Evolutionary conservation across 1,140 invertebrate species (phyloP).

Genomic region (Drosophila gunungcola): DNA sequence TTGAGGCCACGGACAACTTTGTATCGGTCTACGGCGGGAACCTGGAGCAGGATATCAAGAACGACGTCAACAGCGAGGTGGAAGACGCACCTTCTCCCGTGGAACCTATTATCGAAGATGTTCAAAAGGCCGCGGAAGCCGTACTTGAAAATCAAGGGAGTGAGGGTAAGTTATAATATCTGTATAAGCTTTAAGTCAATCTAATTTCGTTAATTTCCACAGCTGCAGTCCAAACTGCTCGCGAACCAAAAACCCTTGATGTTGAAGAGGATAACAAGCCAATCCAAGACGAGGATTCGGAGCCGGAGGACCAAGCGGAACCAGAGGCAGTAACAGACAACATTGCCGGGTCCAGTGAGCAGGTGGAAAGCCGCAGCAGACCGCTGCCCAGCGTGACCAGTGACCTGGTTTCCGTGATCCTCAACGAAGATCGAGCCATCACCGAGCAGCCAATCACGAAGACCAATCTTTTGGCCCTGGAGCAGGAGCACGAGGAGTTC

Average conservation of each 20-base stretch:
- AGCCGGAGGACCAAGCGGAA: background rate
- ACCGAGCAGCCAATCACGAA: slow-evolving; percentile 65
- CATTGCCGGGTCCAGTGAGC: slow-evolving; percentile 9
- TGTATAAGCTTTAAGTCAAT: background rate
- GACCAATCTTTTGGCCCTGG: slow-evolving; percentile 53
- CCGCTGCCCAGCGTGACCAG: slow-evolving; percentile 58
- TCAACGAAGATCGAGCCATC: slow-evolving; percentile 65
- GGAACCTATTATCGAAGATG: slow-evolving; percentile 23
- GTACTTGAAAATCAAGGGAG: slow-evolving; percentile 10
- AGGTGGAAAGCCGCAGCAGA: slow-evolving; percentile 9
- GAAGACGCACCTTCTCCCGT: slow-evolving; percentile 42
- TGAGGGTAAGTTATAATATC: background rate
- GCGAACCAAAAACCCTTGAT: slow-evolving; percentile 61
- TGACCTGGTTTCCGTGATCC: slow-evolving; percentile 57
- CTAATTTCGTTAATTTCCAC: background rate
- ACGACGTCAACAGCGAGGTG: slow-evolving; percentile 69
- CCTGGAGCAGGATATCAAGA: slow-evolving; percentile 64
- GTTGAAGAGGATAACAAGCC: background rate
- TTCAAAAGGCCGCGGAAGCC: background rate
- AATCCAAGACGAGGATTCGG: background rate
- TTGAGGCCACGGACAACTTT: slow-evolving; percentile 36
- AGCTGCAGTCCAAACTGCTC: slow-evolving; percentile 36
- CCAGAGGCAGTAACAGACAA: slow-evolving; percentile 17
- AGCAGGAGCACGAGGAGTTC: slow-evolving; percentile 48
- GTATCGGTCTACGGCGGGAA: slow-evolving; percentile 50